Conservation (phyloP, 35 echinoderm and acorn worm genomes). For the Apostichopus japonicus region DNA sequence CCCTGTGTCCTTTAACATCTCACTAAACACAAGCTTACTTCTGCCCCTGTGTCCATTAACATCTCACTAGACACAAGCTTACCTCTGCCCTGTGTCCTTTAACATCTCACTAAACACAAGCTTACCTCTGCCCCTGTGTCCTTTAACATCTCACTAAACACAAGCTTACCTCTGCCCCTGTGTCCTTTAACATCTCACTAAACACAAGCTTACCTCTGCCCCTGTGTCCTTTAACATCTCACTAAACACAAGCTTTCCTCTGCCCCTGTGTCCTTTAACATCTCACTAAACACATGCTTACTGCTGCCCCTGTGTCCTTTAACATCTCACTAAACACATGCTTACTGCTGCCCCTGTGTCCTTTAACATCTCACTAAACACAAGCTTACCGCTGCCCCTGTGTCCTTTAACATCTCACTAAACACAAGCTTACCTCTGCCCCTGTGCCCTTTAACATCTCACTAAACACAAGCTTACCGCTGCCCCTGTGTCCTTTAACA, state of each 20-base stretch:
- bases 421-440: slow-evolving; percentile 57
- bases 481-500: slow-evolving; percentile 28
- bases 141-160: no score
- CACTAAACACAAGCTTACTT: no score
- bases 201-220: slow-evolving; percentile 52
- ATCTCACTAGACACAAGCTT: no score
- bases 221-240: slow-evolving; percentile 51
- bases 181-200: no score
- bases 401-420: slow-evolving; percentile 64
- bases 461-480: slow-evolving; percentile 68
- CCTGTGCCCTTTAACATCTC: slow-evolving; percentile 51
- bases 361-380: no score
- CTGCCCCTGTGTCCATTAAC: no score
- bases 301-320: slow-evolving; percentile 34
- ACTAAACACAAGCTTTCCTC: slow-evolving; percentile 72
- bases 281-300: slow-evolving; percentile 78
- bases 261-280: slow-evolving; percentile 26
- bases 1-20: no score
- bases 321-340: no score
- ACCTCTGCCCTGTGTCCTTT: no score
- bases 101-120: no score
- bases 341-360: slow-evolving; percentile 38
- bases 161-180: no score
- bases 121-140: no score
- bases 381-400: slow-evolving; percentile 22